Percentiles rank a stretch among this genome's conserved stretches.
These are phyloP conservation scores for Phylloscopus trochilus DNA, from an alignment of 2,113 vertebrate species.

Conservation along the genomic window DNA sequence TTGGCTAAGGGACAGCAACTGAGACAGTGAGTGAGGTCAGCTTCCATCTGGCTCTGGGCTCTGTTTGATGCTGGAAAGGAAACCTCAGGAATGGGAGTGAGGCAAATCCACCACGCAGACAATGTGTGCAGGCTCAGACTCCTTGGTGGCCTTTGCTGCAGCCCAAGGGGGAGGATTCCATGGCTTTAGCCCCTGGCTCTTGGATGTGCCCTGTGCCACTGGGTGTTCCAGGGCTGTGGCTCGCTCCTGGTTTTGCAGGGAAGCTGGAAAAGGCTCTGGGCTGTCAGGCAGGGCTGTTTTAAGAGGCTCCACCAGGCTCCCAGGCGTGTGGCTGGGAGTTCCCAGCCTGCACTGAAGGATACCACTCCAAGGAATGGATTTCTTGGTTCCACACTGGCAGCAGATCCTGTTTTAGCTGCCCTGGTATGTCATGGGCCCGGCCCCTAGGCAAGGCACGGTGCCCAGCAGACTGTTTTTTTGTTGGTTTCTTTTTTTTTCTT, in stretches of 20 bases:
- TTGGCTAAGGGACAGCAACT: conserved; percentile 14
- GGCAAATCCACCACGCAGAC: not conserved
- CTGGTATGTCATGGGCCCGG: not conserved
- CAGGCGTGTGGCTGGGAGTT: not conserved
- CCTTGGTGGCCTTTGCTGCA: conserved; percentile 18
- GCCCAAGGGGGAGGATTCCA: not conserved
- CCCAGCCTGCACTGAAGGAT: not conserved
- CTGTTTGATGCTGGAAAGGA: not conserved
- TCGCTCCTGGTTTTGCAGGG: not conserved
- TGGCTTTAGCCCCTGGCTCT: conserved; percentile 1
- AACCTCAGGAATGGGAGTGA: conserved; percentile 28
- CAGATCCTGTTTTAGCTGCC: not conserved
- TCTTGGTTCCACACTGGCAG: not conserved
- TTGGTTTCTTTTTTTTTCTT: not conserved
- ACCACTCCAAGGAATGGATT: not conserved
- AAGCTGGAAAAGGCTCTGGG: conserved; percentile 4
- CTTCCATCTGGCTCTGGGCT: conserved; percentile 16
- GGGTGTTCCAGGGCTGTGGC: conserved; percentile 18
- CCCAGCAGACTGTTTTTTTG: not conserved
- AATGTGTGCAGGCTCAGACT: not conserved
- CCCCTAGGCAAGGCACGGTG: rapidly evolving
- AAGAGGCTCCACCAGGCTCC: not conserved
- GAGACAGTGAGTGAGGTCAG: conserved; percentile 13
- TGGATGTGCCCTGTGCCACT: conserved; percentile 3
- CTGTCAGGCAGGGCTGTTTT: not conserved